phyloP scores from a whole-genome alignment of 2,797 vertebrate species.

The Vireo griseus region DNA sequence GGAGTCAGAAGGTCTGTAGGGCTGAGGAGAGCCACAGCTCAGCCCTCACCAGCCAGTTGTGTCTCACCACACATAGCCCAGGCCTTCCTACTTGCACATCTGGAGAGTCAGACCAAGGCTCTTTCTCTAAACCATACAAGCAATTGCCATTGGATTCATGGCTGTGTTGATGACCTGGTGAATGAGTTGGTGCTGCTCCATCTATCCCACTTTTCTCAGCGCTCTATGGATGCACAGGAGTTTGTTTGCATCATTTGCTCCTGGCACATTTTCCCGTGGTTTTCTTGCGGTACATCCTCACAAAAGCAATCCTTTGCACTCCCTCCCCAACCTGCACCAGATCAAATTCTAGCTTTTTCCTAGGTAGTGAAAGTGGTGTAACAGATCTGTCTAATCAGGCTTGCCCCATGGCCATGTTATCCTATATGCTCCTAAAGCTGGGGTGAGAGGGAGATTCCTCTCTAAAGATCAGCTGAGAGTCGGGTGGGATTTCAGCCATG shows the following conservation, averaged over 20 bases:
- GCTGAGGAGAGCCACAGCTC: neutral
- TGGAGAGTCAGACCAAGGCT: neutral
- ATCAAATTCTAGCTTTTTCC: neutral
- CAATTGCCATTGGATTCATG: fast-evolving
- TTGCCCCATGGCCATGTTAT: neutral
- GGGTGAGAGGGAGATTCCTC: conserved; percentile 18
- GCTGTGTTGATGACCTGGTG: neutral
- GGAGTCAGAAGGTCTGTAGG: neutral
- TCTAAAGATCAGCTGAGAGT: conserved; percentile 17
- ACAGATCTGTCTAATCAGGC: neutral
- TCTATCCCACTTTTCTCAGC: neutral
- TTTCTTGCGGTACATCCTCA: neutral
- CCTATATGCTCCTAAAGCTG: neutral
- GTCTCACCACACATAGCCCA: neutral
- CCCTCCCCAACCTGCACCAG: neutral
- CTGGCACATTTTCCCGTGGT: neutral
- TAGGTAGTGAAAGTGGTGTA: neutral
- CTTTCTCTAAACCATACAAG: neutral
- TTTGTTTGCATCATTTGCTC: neutral
- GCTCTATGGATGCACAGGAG: neutral
- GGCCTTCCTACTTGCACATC: neutral
- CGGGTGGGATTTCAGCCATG: conserved; percentile 9
- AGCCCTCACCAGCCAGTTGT: neutral
- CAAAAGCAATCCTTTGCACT: neutral
- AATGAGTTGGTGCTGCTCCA: neutral